These are phyloP conservation scores for Gymnothorax reevesii DNA, from an alignment of 2,797 vertebrate species.

Conservation along the genomic window DNA sequence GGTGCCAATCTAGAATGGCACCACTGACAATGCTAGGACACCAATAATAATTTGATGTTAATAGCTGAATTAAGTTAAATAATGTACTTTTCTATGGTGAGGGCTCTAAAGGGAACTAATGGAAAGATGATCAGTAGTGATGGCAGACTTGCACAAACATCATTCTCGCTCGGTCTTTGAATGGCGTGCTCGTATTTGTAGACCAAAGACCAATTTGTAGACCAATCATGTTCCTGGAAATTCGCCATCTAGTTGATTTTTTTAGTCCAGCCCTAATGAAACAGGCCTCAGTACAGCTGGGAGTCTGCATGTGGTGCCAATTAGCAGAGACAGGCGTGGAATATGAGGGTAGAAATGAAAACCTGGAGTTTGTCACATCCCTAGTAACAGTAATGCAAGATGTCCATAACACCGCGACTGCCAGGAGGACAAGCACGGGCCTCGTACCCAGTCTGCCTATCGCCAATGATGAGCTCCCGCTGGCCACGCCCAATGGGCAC, in stretches of 20 bases:
- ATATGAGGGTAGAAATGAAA: no score
- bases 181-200: background rate
- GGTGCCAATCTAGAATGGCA: background rate
- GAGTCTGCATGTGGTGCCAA: no score
- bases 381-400: no score
- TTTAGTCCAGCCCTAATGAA: no score
- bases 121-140: background rate
- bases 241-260: no score
- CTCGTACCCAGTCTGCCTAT: slow-evolving; percentile 95
- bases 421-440: background rate
- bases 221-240: no score
- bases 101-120: background rate
- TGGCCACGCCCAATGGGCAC: slow-evolving; percentile 97
- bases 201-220: background rate
- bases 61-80: background rate
- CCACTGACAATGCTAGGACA: background rate
- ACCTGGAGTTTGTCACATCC: no score
- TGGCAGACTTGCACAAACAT: background rate
- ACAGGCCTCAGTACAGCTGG: no score
- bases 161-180: background rate
- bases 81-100: background rate
- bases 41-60: background rate
- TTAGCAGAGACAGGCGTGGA: no score
- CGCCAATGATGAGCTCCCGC: slow-evolving; percentile 96
- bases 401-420: background rate